Percentiles rank a stretch among this genome's conserved stretches.
These are phyloP conservation scores for Sparus aurata DNA, from an alignment of 2,797 vertebrate genomes.

Conservation along the genomic window DNA sequence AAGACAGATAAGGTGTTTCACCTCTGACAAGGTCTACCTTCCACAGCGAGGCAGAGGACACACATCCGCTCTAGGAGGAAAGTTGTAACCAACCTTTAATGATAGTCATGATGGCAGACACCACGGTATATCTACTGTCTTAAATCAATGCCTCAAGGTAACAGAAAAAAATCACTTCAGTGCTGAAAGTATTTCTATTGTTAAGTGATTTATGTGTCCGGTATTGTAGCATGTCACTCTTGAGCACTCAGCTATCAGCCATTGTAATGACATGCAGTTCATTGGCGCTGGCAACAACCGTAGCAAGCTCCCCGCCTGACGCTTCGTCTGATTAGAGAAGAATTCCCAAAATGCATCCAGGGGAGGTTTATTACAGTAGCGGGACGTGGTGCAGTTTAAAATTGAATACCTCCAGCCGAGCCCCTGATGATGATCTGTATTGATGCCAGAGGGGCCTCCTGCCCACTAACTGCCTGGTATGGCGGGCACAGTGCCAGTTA, in stretches of 20 bases:
- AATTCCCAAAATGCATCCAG: slow-evolving; percentile 32
- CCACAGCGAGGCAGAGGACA: slow-evolving; percentile 13
- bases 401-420: slow-evolving; percentile 53
- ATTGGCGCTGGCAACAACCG: slow-evolving; percentile 25
- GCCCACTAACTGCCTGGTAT: slow-evolving; percentile 68
- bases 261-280: slow-evolving; percentile 11
- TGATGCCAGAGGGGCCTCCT: slow-evolving; percentile 70
- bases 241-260: slow-evolving; percentile 29
- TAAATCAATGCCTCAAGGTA: slow-evolving; percentile 6
- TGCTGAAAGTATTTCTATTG: background rate
- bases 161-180: slow-evolving; percentile 7
- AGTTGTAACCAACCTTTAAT: background rate
- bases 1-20: slow-evolving; percentile 62
- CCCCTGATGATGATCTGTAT: slow-evolving; percentile 68
- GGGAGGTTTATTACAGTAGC: slow-evolving; percentile 39
- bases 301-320: slow-evolving; percentile 19
- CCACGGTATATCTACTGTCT: too few species aligned
- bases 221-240: background rate
- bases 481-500: slow-evolving; percentile 73
- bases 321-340: slow-evolving; percentile 36
- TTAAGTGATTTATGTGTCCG: slow-evolving; percentile 26
- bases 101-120: background rate
- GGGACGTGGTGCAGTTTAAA: slow-evolving; percentile 35
- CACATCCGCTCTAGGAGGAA: background rate
- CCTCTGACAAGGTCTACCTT: slow-evolving; percentile 54